Base-by-base conservation (phyloP, 1,140 invertebrate species). In the Drosophila lacteicornis region DNA sequence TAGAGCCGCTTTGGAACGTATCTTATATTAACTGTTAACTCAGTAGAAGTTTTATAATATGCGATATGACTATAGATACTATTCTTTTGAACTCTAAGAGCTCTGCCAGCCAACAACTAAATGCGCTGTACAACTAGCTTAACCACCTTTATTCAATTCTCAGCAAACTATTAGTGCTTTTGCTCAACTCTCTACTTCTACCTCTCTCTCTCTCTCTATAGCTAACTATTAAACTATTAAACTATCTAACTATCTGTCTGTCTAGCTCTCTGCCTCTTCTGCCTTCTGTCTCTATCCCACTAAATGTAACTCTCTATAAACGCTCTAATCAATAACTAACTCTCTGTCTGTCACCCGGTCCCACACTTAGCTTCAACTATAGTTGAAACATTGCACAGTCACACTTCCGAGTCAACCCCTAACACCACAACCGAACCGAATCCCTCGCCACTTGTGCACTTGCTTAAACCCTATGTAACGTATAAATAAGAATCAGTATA, bases 71-170 rank as follows among this genome's bases (percentile, higher is more conserved):
- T 49, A 84, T 80, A 69, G 63, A 69, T 82, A 82, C 77, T 73
- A 69, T 78, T 78, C 84, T 70, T 88, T 88, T 88, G 85, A 90
- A 87, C 85, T 85, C 68, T 90, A 80, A 77, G 77, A 88, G 85
- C 85, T 88, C 81, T 90, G 85, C 85, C 85, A 88, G 85, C 85
- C 85, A 90, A 88, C 68, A 79, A 81, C 55, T 74, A 85, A 90
- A 90, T 87, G 84, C 85, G 85, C 85, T 88, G 85, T 88, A 88
- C 84, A 88, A 90, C 84, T 88, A 88, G 85, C 85, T 90, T 88
- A 59, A 61, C 59, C 80, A 87, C 78, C 55, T 88, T 75, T 90
- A 85, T 88, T 90, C 75, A 55, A 69, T 51, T 76, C 79, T 75
- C 71, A 65, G 70, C 70, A 80, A 70, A 88, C 53, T 79, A 70